Percentiles rank a stretch among this genome's conserved stretches.
phyloP scores from a whole-genome alignment of 2,888 invertebrate species.

The Norana najaformis region DNA sequence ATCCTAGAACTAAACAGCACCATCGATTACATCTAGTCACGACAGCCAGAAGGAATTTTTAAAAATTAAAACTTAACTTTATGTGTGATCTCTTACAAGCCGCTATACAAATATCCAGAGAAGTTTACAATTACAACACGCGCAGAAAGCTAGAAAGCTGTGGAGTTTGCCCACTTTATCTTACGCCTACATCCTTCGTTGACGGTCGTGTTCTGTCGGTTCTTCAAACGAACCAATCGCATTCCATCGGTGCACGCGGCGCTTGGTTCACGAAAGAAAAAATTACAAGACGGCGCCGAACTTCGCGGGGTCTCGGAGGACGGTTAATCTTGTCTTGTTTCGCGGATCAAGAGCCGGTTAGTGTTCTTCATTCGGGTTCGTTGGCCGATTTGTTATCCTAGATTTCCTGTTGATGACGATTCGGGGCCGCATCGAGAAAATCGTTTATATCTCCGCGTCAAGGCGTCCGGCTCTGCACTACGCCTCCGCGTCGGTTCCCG shows the following conservation, averaged over 20 bases:
- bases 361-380: background rate
- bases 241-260: background rate
- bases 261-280: background rate
- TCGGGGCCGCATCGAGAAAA: background rate
- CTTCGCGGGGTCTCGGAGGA: background rate
- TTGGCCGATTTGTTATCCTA: background rate
- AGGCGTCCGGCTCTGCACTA: background rate
- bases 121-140: too few relatives aligned
- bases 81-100: too few relatives aligned
- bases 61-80: too few relatives aligned
- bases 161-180: too few relatives aligned
- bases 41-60: too few relatives aligned
- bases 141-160: too few relatives aligned
- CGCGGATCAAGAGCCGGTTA: background rate
- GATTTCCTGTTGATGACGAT: slow-evolving; percentile 7
- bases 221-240: background rate
- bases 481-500: background rate
- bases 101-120: too few relatives aligned
- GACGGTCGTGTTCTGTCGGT: too few relatives aligned
- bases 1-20: too few relatives aligned
- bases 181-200: too few relatives aligned
- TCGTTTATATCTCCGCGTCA: slow-evolving; percentile 13
- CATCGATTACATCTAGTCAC: too few relatives aligned
- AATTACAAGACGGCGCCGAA: background rate
- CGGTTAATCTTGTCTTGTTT: background rate